These are phyloP conservation scores for Bubalus kerabau DNA, from an alignment of 2,113 vertebrate genomes.

Conservation along the genomic window DNA sequence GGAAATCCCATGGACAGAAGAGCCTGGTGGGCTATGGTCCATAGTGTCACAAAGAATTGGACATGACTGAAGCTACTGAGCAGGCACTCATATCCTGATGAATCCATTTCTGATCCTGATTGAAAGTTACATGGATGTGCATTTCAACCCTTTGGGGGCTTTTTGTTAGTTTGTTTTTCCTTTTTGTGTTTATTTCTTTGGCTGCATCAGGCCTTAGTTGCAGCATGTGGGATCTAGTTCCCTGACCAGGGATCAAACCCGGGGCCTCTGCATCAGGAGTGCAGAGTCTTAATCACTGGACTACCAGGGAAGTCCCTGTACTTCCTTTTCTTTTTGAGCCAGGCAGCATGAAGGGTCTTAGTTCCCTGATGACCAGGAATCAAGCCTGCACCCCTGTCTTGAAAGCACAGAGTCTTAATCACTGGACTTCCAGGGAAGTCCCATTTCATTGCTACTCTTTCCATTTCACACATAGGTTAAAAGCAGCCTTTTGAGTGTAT, in stretches of 20 bases:
- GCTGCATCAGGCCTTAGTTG: background rate
- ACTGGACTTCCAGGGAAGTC: background rate
- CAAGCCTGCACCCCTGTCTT: background rate
- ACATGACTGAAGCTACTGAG: background rate
- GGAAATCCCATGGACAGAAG: background rate
- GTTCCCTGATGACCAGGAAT: background rate
- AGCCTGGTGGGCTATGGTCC: background rate
- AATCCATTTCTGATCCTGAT: background rate
- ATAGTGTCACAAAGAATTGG: background rate
- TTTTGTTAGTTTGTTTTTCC: background rate
- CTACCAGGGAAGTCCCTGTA: background rate
- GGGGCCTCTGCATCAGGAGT: background rate
- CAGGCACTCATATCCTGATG: background rate
- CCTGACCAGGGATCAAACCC: background rate
- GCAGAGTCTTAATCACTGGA: background rate
- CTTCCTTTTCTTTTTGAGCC: background rate
- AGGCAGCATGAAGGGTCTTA: background rate
- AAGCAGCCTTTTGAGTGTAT: background rate
- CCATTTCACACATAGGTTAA: background rate
- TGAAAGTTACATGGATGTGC: background rate
- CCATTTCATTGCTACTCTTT: background rate
- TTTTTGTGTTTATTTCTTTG: background rate
- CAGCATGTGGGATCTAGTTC: background rate
- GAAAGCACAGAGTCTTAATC: background rate
- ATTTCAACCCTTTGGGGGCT: background rate